Evolutionary conservation across 1,140 invertebrate genomes (phyloP).

Genomic region (Cotesia glomerata): DNA sequence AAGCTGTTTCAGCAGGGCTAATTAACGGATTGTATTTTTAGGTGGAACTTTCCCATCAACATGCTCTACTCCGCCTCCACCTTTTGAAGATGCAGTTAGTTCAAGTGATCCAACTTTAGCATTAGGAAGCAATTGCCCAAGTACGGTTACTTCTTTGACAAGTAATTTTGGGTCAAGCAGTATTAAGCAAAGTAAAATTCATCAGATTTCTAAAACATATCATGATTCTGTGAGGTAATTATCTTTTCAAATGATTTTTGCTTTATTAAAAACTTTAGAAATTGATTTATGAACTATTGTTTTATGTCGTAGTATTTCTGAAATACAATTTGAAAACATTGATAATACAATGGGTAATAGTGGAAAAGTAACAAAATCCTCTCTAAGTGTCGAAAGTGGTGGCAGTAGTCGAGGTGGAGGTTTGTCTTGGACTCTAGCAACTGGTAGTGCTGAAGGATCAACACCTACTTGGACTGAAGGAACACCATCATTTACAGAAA

Average conservation of each 20-base stretch:
- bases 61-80: constrained; percentile 87
- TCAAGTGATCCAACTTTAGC: constrained; percentile 63
- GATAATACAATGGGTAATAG: constrained; percentile 59
- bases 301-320: constrained; percentile 50
- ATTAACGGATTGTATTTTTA: constrained; percentile 61
- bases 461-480: constrained; percentile 99
- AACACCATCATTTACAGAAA: constrained; percentile 95
- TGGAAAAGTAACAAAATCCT: constrained; percentile 72
- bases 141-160: constrained; percentile 45
- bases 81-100: constrained; percentile 79
- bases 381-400: constrained; percentile 72
- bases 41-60: constrained; percentile 68
- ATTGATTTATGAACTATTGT: not conserved
- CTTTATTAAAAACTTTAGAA: not conserved
- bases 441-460: constrained; percentile 83
- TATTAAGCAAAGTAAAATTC: constrained; percentile 54
- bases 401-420: constrained; percentile 66
- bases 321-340: constrained; percentile 61
- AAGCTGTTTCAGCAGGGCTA: constrained; percentile 44
- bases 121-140: constrained; percentile 55
- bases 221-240: constrained; percentile 60
- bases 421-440: constrained; percentile 83
- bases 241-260: not conserved
- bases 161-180: constrained; percentile 49
- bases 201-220: constrained; percentile 57